Evolutionary conservation across 2,888 invertebrate genomes (phyloP).

Genomic region (Platycheirus albimanus): DNA sequence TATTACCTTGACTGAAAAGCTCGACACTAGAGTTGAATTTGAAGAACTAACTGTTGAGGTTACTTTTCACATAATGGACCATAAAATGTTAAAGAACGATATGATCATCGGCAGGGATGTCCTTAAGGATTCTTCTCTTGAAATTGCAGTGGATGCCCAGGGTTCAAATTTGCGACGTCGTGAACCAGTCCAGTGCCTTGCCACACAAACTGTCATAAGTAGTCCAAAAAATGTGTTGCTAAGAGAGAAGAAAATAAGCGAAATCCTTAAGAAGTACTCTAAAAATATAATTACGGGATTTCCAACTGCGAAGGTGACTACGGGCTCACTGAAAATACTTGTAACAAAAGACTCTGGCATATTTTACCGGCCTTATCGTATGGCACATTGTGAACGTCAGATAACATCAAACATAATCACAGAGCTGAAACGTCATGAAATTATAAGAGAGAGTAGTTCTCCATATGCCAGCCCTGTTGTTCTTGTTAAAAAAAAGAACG

Average conservation of each 20-base stretch:
- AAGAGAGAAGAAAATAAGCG: background rate
- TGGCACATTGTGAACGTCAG: slow-evolving; percentile 23
- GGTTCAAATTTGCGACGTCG: slow-evolving; percentile 18
- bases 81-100: background rate
- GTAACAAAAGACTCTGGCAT: slow-evolving; percentile 19
- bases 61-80: slow-evolving; percentile 24
- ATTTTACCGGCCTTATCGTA: slow-evolving; percentile 29
- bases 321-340: slow-evolving; percentile 22
- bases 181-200: slow-evolving; percentile 10
- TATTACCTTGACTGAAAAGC: slow-evolving; percentile 17
- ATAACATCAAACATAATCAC: slow-evolving; percentile 12
- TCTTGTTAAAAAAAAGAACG: slow-evolving; percentile 41
- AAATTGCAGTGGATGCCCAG: slow-evolving; percentile 15
- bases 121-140: slow-evolving; percentile 19
- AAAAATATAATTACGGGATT: slow-evolving; percentile 17
- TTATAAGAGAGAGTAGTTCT: slow-evolving; percentile 33
- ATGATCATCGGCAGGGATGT: slow-evolving; percentile 27
- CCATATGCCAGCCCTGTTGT: slow-evolving; percentile 41
- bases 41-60: slow-evolving; percentile 26
- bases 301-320: slow-evolving; percentile 23
- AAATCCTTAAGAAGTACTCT: slow-evolving; percentile 9
- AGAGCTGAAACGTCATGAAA: slow-evolving; percentile 9
- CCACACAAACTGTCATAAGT: background rate
- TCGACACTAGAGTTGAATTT: slow-evolving; percentile 24
- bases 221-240: background rate